Conservation (phyloP, 2,888 invertebrate genomes). For the Tetropium fuscum region DNA sequence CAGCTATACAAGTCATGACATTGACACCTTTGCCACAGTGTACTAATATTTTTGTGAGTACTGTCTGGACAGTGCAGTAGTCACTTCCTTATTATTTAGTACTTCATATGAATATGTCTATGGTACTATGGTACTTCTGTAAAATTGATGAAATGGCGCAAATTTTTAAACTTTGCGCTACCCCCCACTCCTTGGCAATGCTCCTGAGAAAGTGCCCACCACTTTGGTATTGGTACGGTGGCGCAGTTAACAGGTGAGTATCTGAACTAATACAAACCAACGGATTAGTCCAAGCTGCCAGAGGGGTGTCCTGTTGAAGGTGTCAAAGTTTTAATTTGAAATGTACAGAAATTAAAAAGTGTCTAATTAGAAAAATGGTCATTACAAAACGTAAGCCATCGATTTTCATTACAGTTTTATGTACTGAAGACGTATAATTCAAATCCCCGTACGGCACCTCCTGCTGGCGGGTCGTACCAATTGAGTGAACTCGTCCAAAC, state of each 20-base stretch:
- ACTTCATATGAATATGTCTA: too few relatives aligned
- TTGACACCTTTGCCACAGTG: too few relatives aligned
- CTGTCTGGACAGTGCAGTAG: too few relatives aligned
- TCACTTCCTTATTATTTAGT: too few relatives aligned
- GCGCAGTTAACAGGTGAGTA: conserved; percentile 39
- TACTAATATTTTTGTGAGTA: too few relatives aligned
- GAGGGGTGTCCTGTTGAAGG: conserved; percentile 41
- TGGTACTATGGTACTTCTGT: too few relatives aligned
- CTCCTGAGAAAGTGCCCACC: background rate
- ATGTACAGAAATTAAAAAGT: conserved; percentile 15
- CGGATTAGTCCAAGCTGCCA: conserved; percentile 35
- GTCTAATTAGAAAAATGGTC: background rate
- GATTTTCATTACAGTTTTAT: background rate
- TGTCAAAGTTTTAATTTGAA: conserved; percentile 38
- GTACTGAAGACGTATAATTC: background rate
- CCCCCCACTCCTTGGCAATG: too few relatives aligned
- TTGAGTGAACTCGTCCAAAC: conserved; percentile 65
- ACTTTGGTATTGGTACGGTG: conserved; percentile 15
- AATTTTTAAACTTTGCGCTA: conserved; percentile 33
- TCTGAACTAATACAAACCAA: conserved; percentile 40
- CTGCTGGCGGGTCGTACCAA: conserved; percentile 42
- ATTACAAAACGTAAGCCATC: background rate
- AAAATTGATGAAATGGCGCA: conserved; percentile 22
- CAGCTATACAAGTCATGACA: too few relatives aligned
- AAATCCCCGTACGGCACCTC: conserved; percentile 19